phyloP scores from a whole-genome alignment of 1,140 invertebrate species.

The Brachionus koreanus region DNA sequence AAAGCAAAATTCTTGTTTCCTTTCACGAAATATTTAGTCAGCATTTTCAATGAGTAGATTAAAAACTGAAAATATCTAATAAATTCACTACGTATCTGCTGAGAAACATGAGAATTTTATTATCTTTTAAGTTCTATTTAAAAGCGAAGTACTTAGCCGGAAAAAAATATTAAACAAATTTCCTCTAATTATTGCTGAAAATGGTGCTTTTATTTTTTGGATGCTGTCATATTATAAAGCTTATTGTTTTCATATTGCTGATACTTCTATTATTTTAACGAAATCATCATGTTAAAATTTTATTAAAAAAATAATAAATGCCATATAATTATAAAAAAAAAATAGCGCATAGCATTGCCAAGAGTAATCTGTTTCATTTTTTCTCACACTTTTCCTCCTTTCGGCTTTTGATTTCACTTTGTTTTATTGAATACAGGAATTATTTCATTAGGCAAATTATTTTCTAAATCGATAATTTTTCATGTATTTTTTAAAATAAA shows the following conservation, averaged over 20 bases:
- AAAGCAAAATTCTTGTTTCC: background rate
- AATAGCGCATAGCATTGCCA: background rate
- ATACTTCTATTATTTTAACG: background rate
- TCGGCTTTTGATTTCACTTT: background rate
- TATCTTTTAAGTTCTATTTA: background rate
- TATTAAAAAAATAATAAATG: background rate
- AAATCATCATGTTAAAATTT: background rate
- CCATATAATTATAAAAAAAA: background rate
- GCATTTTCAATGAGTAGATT: background rate
- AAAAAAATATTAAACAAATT: background rate
- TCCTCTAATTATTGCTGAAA: background rate
- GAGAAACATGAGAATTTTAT: background rate
- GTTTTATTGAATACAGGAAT: background rate
- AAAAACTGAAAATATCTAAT: background rate
- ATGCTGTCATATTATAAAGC: background rate
- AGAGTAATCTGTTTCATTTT: background rate
- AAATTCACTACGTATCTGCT: background rate
- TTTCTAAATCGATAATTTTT: constrained; percentile 20
- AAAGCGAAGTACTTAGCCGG: background rate
- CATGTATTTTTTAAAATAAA: constrained; percentile 13
- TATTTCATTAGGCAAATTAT: background rate
- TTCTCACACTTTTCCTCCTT: background rate
- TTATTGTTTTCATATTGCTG: background rate
- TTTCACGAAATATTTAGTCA: background rate
- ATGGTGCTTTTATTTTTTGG: background rate